phyloP scores from a whole-genome alignment of 2,797 vertebrate genomes.

The Danio jaintianensis region DNA sequence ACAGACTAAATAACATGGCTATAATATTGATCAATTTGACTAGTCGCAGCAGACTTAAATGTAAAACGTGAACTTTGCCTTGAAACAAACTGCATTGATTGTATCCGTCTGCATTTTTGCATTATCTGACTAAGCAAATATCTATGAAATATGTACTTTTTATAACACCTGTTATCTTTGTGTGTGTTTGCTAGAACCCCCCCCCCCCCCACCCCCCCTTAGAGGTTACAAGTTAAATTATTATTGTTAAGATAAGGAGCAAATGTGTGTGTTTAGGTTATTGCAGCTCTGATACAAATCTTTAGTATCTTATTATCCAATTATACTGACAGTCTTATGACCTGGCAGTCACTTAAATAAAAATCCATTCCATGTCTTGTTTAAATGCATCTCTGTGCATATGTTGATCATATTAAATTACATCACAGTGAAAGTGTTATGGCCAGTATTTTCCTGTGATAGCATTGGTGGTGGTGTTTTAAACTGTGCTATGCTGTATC shows the following conservation, averaged over 20 bases:
- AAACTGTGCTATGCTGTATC: neutral
- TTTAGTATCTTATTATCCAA: neutral
- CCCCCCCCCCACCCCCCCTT: too few relatives aligned
- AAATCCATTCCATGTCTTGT: neutral
- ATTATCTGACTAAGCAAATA: neutral
- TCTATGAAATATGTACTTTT: neutral
- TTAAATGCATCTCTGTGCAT: neutral
- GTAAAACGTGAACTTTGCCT: neutral
- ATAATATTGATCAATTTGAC: neutral
- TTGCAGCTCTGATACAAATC: neutral
- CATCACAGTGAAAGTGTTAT: neutral
- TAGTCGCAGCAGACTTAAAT: neutral
- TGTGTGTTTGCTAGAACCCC: neutral
- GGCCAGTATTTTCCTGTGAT: neutral
- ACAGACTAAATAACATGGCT: neutral
- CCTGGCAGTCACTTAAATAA: neutral
- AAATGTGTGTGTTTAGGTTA: constrained; percentile 2
- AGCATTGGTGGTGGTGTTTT: neutral
- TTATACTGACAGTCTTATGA: neutral
- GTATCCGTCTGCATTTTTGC: neutral
- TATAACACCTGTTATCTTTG: constrained; percentile 29
- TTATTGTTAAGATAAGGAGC: constrained; percentile 8
- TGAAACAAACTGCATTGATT: neutral
- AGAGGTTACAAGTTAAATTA: neutral
- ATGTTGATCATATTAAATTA: neutral